Evolutionary conservation across 2,888 invertebrate genomes (phyloP).

Genomic region (Euzetes globulus): DNA sequence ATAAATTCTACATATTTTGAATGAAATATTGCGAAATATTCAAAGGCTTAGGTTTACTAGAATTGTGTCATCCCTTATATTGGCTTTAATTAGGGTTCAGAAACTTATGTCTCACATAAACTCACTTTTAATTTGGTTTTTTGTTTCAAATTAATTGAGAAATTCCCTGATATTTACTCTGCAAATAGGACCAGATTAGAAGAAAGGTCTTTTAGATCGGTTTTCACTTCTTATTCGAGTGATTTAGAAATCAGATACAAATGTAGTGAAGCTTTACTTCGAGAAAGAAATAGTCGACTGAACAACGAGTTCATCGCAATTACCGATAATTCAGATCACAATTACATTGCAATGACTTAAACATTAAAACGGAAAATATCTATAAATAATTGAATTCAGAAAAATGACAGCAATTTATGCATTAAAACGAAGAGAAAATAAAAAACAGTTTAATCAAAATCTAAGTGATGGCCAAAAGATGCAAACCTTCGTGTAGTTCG

Average conservation of each 20-base stretch:
- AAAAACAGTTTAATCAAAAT: background rate
- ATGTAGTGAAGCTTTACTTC: background rate
- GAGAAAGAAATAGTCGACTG: background rate
- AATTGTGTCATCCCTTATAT: too few relatives aligned
- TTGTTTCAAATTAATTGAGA: too few relatives aligned
- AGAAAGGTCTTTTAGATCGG: too few relatives aligned
- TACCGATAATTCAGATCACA: background rate
- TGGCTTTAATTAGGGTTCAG: too few relatives aligned
- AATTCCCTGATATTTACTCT: too few relatives aligned
- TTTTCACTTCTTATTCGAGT: too few relatives aligned
- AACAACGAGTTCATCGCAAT: constrained; percentile 11
- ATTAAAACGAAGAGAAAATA: background rate
- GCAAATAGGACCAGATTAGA: too few relatives aligned
- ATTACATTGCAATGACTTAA: background rate
- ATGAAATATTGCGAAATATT: background rate
- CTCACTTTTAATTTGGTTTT: too few relatives aligned
- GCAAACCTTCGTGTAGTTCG: constrained; percentile 23
- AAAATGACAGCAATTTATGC: background rate
- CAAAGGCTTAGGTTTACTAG: background rate
- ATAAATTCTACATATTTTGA: background rate
- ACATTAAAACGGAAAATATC: background rate
- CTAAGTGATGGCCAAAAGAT: background rate
- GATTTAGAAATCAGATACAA: background rate
- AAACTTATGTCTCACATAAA: too few relatives aligned
- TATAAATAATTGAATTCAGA: background rate